Evolutionary conservation across 2,888 invertebrate species (phyloP).

Genomic region (Eretmocerus hayati): DNA sequence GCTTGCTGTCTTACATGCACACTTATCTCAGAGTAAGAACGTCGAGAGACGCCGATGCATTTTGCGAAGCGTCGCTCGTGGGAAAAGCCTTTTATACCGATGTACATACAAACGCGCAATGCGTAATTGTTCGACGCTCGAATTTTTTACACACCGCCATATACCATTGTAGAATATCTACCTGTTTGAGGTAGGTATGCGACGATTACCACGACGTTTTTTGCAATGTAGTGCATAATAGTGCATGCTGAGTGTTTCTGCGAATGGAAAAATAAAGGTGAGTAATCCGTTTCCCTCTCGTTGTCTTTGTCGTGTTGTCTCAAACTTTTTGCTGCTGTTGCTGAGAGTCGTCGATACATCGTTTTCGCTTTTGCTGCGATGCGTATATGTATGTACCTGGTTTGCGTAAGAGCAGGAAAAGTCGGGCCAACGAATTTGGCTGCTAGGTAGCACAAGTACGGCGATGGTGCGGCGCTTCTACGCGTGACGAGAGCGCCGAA

Average conservation of each 20-base stretch:
- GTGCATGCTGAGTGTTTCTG: no score
- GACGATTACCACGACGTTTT: background rate
- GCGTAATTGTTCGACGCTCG: conserved; percentile 9
- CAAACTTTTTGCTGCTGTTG: background rate
- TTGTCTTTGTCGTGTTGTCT: background rate
- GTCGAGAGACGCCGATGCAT: no score
- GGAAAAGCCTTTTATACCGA: conserved; percentile 9
- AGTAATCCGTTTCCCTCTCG: background rate
- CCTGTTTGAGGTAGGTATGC: no score
- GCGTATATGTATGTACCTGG: no score
- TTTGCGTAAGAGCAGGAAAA: conserved; percentile 14
- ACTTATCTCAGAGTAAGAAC: no score
- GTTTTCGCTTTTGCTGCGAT: conserved; percentile 19
- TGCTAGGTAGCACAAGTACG: background rate
- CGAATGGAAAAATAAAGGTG: background rate
- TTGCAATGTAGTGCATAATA: no score
- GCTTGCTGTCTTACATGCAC: no score
- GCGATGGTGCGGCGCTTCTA: conserved; percentile 4
- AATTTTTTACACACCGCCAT: background rate
- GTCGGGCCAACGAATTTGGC: background rate
- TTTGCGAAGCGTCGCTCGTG: conserved; percentile 9
- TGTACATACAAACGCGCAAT: background rate
- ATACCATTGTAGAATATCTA: no score
- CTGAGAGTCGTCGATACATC: background rate
- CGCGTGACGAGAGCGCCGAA: conserved; percentile 6